Evolutionary conservation across 2,797 vertebrate species (phyloP), one percentile per base, ranked within the genome.

Genomic region (Tadarida brasiliensis): DNA sequence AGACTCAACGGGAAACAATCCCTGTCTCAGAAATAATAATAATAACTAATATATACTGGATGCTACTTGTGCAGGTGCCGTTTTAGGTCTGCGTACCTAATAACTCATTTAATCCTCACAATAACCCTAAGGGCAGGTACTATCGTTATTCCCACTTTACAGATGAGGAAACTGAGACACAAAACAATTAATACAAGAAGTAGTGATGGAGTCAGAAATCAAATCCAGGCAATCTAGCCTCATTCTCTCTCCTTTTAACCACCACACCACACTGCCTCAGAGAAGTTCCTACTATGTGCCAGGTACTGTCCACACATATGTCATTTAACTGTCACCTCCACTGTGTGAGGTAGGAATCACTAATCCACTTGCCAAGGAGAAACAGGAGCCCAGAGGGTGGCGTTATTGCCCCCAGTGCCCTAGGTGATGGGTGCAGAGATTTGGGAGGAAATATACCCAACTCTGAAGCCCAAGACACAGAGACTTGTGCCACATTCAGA

Each of bases 111-210:
- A 30, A 51, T 28, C 26, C 28, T 86, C 26, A 61, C 11, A 65
- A n/a, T 4, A 17, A 49, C 5, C 67, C 63, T 90, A 59, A 78
- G 24, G 24, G 28, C 24, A 57, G 44, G 67, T 30, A 30, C 5
- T 65, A 16, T 30, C 28, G 57, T n/a, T 19, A 85, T 6, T 56
- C 19, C 47, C 15, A 59, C 28, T 92, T 73, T 73, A 76, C 19
- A 91, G 59, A 77, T 16, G 17, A 87, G 19, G 49, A 95, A 77
- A 94, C 81, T 35, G 86, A 91, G 57, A 44, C 67, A 86, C 3
- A 26, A 39, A 39, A 88, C 16, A 84, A 71, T 54, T 67, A 51
- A 70, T 20, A 67, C 56, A 82, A 47, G 73, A 81, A 85, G 33
- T 7, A 56, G 74, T 12, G 20, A 68, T 30, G 30, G 61, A 87